phyloP scores from a whole-genome alignment of 2,797 vertebrate species.

The Mormyrus hasselquistii region DNA sequence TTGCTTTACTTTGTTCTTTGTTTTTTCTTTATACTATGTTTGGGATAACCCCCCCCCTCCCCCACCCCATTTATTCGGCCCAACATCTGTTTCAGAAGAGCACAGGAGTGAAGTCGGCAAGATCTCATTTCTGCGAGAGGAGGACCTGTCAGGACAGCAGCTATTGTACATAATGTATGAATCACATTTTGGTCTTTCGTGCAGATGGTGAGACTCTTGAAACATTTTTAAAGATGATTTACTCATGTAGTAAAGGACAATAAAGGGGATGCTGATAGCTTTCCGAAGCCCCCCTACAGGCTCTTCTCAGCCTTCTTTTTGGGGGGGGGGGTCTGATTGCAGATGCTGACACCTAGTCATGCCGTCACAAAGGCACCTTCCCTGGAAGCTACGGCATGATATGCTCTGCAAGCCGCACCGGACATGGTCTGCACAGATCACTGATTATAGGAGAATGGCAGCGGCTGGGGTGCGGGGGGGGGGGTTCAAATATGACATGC shows the following conservation, averaged over 20 bases:
- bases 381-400: background rate
- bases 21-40: slow-evolving; percentile 6
- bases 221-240: slow-evolving; percentile 1
- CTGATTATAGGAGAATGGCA: background rate
- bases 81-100: slow-evolving; percentile 1
- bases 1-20: slow-evolving; percentile 19
- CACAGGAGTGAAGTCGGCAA: background rate
- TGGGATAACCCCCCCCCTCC: background rate
- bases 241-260: background rate
- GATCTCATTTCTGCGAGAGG: slow-evolving; percentile 3
- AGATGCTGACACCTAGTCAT: background rate
- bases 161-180: background rate
- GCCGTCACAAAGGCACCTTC: background rate
- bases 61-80: slow-evolving; percentile 7
- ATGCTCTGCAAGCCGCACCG: background rate
- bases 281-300: background rate
- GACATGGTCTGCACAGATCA: background rate
- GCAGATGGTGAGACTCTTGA: background rate
- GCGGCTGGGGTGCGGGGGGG: background rate
- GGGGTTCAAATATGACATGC: background rate
- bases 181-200: background rate
- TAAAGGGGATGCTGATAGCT: background rate
- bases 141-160: slow-evolving; percentile 15
- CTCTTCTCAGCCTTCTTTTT: background rate
- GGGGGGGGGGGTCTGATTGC: background rate